Base-by-base conservation (phyloP, 2,113 vertebrate species). In the Semicossyphus pulcher region DNA sequence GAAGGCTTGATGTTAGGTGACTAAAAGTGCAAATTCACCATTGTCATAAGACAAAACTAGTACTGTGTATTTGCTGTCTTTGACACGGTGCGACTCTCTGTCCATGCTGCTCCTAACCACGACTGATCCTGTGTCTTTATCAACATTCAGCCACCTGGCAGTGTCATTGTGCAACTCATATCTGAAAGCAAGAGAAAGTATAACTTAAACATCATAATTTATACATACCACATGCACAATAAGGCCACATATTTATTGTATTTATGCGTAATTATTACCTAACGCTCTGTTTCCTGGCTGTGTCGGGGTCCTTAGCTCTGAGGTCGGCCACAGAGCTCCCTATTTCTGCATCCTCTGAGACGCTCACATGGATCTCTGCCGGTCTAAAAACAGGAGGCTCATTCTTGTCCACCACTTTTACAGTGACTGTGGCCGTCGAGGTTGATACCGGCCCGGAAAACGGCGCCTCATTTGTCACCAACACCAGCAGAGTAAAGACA, bases 141-240 rank as follows among this genome's bases (percentile, higher is more conserved):
- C 65, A 7, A 95, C 84, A 36, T 65, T 81, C 48, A 98, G 80
- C 96, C 95, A 97, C 1, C 87, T 85, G 0, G 92, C 94, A 0
- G 91, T 69, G 54, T 97, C 96, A 0, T 60, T 93, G 58, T 92
- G 88, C 34, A 98, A 87, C 53, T 86, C 91, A 82, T 97, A 98
- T 59, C 96, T 67, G 67, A 73, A 56, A 60, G 1, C 6, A 45
- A 36, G 23, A 64, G 64, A 36, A 68, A 26, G 91, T 92, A 0
- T 5, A 42, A 37, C 5, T n/a, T 3, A 51, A 42, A 52, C 4
- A 5, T 39, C 32, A 44, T 10, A n/a, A 2, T 14, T 18, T 3
- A 45, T 4, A 11, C 23, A 64, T 23, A 18, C 8, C 11, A 14
- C 4, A 54, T 5, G 4, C 32, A 64, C 18, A 18, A 9, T 21